phyloP scores from a whole-genome alignment of 2,888 invertebrate genomes.

The Brachyopa scutellaris region DNA sequence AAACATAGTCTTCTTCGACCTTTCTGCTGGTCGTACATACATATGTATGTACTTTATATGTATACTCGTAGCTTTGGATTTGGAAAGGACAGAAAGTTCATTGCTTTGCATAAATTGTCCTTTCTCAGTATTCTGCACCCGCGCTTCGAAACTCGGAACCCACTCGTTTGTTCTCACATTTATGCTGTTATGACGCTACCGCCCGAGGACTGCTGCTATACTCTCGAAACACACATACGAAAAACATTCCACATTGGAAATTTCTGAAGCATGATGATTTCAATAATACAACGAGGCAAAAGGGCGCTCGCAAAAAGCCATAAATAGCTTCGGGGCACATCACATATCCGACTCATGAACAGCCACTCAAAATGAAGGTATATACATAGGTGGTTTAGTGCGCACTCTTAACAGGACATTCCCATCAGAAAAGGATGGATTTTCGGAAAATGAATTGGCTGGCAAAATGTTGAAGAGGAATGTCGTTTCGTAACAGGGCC shows the following conservation, averaged over 20 bases:
- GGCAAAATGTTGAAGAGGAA: constrained; percentile 60
- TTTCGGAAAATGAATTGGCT: constrained; percentile 67
- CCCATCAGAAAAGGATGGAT: constrained; percentile 49
- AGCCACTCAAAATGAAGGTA: background rate
- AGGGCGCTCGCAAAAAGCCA: constrained; percentile 14
- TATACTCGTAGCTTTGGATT: constrained; percentile 25
- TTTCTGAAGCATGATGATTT: constrained; percentile 70
- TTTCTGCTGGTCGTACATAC: constrained; percentile 45
- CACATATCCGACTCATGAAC: constrained; percentile 44
- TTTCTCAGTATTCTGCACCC: constrained; percentile 46
- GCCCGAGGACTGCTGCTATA: constrained; percentile 59
- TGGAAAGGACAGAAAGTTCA: constrained; percentile 56
- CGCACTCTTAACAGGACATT: constrained; percentile 57
- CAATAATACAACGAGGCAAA: constrained; percentile 64
- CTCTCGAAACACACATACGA: constrained; percentile 17
- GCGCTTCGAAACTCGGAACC: background rate
- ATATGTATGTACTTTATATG: too few relatives aligned
- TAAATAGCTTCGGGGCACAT: constrained; percentile 54
- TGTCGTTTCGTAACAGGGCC: constrained; percentile 25
- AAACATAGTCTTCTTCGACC: constrained; percentile 33
- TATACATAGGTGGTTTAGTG: constrained; percentile 12
- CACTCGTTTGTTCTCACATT: constrained; percentile 46
- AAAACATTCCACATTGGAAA: constrained; percentile 50
- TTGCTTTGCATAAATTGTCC: constrained; percentile 72
- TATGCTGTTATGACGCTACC: constrained; percentile 43